Percentiles rank a stretch among this genome's conserved stretches.
These are phyloP conservation scores for Hirtodrosophila duncani DNA, from an alignment of 2,888 invertebrate species.

Conservation along the genomic window DNA sequence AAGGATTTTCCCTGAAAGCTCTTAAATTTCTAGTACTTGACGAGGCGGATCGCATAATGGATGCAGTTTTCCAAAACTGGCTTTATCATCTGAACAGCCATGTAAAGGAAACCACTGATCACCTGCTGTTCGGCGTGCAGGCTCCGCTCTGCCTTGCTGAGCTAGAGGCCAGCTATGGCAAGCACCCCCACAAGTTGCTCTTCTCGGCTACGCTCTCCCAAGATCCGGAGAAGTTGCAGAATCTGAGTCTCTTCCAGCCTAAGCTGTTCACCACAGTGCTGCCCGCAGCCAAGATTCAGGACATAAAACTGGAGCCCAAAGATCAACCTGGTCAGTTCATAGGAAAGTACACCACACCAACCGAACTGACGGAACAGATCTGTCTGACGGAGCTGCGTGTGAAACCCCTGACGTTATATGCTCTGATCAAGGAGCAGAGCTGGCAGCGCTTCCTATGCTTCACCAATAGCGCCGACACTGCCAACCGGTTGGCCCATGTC, in stretches of 20 bases:
- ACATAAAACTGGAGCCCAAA: neutral
- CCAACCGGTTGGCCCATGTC: constrained; percentile 71
- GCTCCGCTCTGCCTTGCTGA: constrained; percentile 73
- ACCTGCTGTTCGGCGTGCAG: constrained; percentile 79
- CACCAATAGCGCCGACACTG: constrained; percentile 87
- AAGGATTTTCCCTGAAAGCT: constrained; percentile 85
- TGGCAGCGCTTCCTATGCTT: constrained; percentile 93
- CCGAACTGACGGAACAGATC: constrained; percentile 85
- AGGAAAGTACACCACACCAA: constrained; percentile 90
- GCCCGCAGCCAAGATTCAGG: constrained; percentile 21
- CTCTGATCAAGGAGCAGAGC: constrained; percentile 82
- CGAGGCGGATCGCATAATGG: constrained; percentile 97
- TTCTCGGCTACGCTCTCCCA: constrained; percentile 98
- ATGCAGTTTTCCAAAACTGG: constrained; percentile 95
- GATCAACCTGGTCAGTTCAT: constrained; percentile 79
- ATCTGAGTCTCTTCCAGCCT: constrained; percentile 93
- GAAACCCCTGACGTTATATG: constrained; percentile 89
- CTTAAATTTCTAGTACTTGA: constrained; percentile 93
- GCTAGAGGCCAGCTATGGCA: constrained; percentile 50
- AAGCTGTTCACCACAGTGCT: constrained; percentile 89
- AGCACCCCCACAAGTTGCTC: constrained; percentile 90
- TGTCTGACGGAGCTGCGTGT: constrained; percentile 83
- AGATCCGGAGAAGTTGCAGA: constrained; percentile 96
- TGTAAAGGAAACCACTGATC: constrained; percentile 80
- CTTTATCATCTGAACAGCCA: constrained; percentile 87